These are phyloP conservation scores for Austrofundulus limnaeus DNA, from an alignment of 2,113 vertebrate genomes.

Conservation along the genomic window DNA sequence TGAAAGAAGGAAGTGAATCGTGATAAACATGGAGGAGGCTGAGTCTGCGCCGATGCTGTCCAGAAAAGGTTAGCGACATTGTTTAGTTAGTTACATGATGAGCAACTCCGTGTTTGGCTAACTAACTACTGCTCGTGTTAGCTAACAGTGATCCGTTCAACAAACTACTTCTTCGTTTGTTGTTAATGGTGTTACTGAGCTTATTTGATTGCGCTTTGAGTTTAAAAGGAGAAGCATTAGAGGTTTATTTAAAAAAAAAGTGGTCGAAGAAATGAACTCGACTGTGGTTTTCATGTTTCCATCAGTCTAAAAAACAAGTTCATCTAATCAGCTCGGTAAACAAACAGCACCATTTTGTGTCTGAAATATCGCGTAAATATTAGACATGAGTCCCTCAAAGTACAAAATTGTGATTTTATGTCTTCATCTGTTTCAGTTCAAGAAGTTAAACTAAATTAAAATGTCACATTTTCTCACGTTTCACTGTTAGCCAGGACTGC, in stretches of 20 bases:
- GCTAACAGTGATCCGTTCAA: too few species aligned
- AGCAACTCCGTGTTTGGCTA: not conserved
- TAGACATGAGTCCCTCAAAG: too few species aligned
- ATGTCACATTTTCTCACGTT: too few species aligned
- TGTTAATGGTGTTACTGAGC: not conserved
- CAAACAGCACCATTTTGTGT: too few species aligned
- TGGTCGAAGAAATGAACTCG: too few species aligned
- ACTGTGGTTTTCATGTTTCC: not conserved
- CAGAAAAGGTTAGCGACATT: conserved; percentile 59
- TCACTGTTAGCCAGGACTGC: too few species aligned
- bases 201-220: not conserved
- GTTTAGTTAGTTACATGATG: too few species aligned
- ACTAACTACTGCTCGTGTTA: not conserved
- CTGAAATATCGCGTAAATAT: too few species aligned
- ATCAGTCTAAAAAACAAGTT: not conserved
- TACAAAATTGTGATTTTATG: too few species aligned
- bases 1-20: not conserved
- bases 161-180: not conserved
- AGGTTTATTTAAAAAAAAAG: not conserved
- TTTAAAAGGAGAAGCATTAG: not conserved
- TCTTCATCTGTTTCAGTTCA: too few species aligned
- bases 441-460: too few species aligned
- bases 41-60: conserved; percentile 18
- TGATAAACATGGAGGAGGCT: conserved; percentile 48
- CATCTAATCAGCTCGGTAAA: too few species aligned